Conservation (phyloP, 2,113 vertebrate species). For the Ceyx cyanopectus region DNA sequence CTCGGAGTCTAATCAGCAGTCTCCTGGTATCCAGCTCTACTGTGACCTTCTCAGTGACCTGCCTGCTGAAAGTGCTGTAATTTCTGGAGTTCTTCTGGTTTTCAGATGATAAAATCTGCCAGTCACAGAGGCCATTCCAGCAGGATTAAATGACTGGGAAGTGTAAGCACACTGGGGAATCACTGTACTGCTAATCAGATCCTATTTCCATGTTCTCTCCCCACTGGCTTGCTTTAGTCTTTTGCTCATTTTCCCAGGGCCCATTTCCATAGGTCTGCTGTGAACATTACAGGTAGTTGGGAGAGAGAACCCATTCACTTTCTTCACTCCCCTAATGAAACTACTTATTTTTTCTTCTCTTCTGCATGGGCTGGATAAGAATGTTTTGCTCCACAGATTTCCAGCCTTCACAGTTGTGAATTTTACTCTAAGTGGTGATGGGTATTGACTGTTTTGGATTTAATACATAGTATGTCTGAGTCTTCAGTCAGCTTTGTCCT, state of each 20-base stretch:
- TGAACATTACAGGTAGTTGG: background rate
- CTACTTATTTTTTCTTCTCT: background rate
- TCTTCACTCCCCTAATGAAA: background rate
- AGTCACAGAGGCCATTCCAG: background rate
- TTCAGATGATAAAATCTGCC: background rate
- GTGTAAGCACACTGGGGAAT: background rate
- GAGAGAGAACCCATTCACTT: background rate
- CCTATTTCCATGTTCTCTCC: background rate
- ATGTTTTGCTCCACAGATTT: background rate
- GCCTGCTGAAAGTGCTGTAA: fast-evolving
- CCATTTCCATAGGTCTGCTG: background rate
- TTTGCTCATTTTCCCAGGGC: background rate
- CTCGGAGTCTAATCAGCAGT: background rate
- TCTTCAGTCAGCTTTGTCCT: background rate
- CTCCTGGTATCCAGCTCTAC: background rate
- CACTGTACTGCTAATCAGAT: background rate
- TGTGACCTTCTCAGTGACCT: background rate
- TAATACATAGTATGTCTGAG: background rate
- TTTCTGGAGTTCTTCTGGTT: background rate
- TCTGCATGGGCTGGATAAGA: background rate
- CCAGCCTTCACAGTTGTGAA: background rate
- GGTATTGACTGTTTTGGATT: background rate
- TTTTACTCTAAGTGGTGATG: background rate
- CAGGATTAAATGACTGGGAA: background rate
- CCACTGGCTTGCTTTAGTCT: background rate